These are phyloP conservation scores for Helicolenus hilgendorfi DNA, from an alignment of 2,797 vertebrate genomes.

Conservation along the genomic window DNA sequence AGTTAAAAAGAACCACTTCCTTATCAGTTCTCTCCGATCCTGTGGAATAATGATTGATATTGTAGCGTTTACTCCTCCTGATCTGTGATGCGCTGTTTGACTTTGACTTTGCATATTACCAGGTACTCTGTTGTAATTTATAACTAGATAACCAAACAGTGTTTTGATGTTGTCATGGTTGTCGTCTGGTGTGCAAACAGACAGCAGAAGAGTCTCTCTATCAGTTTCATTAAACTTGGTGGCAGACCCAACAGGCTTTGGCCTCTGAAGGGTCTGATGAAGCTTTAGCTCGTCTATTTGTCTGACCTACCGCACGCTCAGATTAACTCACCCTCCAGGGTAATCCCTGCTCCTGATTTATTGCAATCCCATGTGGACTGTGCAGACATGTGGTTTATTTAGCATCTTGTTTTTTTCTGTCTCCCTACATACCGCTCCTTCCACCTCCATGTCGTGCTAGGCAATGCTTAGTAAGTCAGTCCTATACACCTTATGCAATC, in stretches of 20 bases:
- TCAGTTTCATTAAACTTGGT: conserved; percentile 24
- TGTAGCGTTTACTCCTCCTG: neutral
- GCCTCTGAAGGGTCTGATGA: conserved; percentile 35
- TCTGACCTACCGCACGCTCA: conserved; percentile 46
- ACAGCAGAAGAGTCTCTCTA: conserved; percentile 10
- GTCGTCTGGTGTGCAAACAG: conserved; percentile 10
- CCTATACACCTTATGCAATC: neutral
- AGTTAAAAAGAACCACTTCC: neutral
- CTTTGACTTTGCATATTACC: conserved; percentile 13
- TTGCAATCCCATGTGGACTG: conserved; percentile 57
- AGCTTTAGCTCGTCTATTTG: conserved; percentile 51
- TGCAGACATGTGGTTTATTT: conserved; percentile 36
- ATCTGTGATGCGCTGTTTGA: neutral
- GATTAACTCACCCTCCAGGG: conserved; percentile 75
- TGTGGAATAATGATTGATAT: neutral
- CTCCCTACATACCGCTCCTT: neutral
- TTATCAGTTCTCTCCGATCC: neutral
- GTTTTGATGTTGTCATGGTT: conserved; percentile 5
- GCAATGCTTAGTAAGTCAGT: neutral
- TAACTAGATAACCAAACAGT: neutral
- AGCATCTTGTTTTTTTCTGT: conserved; percentile 34
- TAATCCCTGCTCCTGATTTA: conserved; percentile 80
- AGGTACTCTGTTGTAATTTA: neutral
- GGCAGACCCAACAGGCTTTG: conserved; percentile 15
- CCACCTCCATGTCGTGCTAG: neutral